Evolutionary conservation across 2,888 invertebrate genomes (phyloP), one percentile per base, ranked within the genome.

Genomic region (Tinea pellionella): DNA sequence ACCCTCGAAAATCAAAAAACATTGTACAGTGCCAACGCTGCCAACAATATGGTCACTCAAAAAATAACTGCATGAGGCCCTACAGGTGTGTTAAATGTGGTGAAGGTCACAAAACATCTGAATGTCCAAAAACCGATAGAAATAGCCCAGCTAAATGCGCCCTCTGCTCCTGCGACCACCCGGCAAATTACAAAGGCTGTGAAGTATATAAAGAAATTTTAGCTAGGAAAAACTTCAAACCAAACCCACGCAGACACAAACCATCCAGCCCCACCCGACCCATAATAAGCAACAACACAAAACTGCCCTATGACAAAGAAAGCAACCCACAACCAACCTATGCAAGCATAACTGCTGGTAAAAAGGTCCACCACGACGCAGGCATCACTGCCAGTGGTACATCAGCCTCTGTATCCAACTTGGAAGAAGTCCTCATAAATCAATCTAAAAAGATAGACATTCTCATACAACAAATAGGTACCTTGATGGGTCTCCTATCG

Each of bases 71-170:
- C 43, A 57, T 53, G 41, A 60, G 67, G 59, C 64, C 66, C 0
- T 65, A 51, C 41, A 37, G 65, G 11, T 67, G 66, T 29, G 65
- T 67, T 2, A 67, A 67, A 61, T 67, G 66, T 47, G 66, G 62
- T 7, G 55, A 66, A 41, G n/a, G 42, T 6, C 68, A 67, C 19
- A 64, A 64, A 61, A 68, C 66, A 0, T 47, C 63, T 8, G 63
- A 63, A 55, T 62, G 65, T 53, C 30, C 42, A 8, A 66, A 65
- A 61, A 62, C n/a, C 2, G 64, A 65, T 41, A 60, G 60, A n/a
- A 62, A 65, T 9, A 64, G 64, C 1, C 62, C 63, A 3, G 66
- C 65, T 8, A 62, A 61, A n/a, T 67, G 64, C 19, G 63, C 62
- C 8, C 61, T 66, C 0, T 66, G 65, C 42, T 16, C 41, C 15